Percentiles rank a stretch among this genome's conserved stretches.
phyloP scores from a whole-genome alignment of 2,888 invertebrate genomes.

The Phoenoteleia sp. region DNA sequence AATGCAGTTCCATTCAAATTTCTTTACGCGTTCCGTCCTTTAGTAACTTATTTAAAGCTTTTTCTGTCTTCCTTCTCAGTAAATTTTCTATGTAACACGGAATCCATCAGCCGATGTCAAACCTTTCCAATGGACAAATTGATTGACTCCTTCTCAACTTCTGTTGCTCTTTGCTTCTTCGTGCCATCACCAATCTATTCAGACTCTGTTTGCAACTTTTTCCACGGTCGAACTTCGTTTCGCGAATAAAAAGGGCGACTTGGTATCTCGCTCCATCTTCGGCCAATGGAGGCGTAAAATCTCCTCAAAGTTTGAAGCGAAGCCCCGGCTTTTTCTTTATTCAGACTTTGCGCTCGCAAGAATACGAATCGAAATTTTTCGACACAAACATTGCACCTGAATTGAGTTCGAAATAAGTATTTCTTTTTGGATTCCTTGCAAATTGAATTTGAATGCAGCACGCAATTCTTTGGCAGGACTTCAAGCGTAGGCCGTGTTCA shows the following conservation, averaged over 20 bases:
- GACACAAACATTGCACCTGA: slow-evolving; percentile 2
- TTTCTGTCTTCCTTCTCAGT: not conserved
- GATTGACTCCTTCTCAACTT: slow-evolving; percentile 38
- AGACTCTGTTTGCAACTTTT: slow-evolving; percentile 59
- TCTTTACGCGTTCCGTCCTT: slow-evolving; percentile 12
- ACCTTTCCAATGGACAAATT: slow-evolving; percentile 38
- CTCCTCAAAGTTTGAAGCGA: not conserved
- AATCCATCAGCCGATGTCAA: slow-evolving; percentile 29
- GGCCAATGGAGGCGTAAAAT: slow-evolving; percentile 7
- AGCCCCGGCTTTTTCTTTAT: slow-evolving; percentile 6
- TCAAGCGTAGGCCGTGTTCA: too few species aligned
- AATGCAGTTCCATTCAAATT: slow-evolving; percentile 17
- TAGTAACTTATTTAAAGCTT: slow-evolving; percentile 17
- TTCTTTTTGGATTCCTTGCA: slow-evolving; percentile 7
- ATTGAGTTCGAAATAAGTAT: slow-evolving; percentile 21
- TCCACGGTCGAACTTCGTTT: slow-evolving; percentile 45
- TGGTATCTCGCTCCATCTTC: slow-evolving; percentile 24
- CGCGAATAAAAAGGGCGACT: slow-evolving; percentile 25
- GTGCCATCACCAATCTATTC: slow-evolving; percentile 39
- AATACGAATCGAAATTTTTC: slow-evolving; percentile 3
- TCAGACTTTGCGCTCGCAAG: not conserved
- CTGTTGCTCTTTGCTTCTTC: slow-evolving; percentile 36
- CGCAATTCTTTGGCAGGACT: too few species aligned
- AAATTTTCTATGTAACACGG: slow-evolving; percentile 15
- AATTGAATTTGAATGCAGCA: slow-evolving; percentile 1